Evolutionary conservation across 1,140 invertebrate genomes (phyloP), one percentile per base, ranked within the genome.

Genomic region (Drosophila melanica): DNA sequence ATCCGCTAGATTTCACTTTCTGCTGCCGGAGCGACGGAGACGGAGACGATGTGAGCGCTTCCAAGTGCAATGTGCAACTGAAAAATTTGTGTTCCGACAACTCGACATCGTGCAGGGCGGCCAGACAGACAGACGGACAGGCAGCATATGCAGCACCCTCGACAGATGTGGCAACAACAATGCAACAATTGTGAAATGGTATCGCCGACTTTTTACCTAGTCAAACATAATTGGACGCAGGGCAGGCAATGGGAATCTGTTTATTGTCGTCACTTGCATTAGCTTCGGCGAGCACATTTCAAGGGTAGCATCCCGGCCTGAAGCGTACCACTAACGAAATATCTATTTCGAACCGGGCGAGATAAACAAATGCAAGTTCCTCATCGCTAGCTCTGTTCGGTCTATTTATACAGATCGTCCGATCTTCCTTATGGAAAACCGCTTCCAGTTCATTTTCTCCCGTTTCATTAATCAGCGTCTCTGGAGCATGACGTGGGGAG

Each of bases 41-140:
- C 9, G 14, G 10, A 4, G 41, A 47, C 54, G 76, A 58, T 81
- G 70, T 71, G 71, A 58, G 42, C 84, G 63, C 82, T 55, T 63
- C 69, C 73, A 84, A 84, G 77, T 84, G 77, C 84, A 77, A 78
- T 65, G 70, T 84, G 80, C 84, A 89, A 89, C 84, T 89, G 77
- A 77, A 78, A 42, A 53, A 65, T 41, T n/a, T n/a, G n/a, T 54
- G 64, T 62, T 48, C 57, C 35, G 64, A 39, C 41, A 20, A 16
- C 11, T 9, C 37, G 65, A 50, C 66, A 14, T 58, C 48, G 70
- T 35, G 81, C 78, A 67, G n/a, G 33, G 65, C 72, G 64, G 7
- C 5, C 30, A 64, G 30, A 27, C 42, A 39, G 33, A 16, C 20
- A 35, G 50, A 39, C 20, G 23, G 65, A 6, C 27, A 30, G 50